Base-by-base conservation (phyloP, 2,797 vertebrate genomes). In the Catamblyrhynchus diadema region DNA sequence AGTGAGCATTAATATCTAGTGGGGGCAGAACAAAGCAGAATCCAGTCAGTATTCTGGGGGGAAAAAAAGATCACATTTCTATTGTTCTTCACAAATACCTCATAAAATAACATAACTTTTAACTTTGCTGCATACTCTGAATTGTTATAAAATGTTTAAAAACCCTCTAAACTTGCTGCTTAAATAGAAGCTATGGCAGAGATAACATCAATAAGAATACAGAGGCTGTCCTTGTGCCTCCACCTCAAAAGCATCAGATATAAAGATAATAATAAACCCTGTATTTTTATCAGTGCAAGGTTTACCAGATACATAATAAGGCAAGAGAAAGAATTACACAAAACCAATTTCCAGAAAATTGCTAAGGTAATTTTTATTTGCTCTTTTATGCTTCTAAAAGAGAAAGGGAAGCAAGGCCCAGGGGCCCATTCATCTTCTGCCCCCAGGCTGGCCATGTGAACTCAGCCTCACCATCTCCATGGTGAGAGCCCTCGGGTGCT, bases 1-100 rank as follows among this genome's bases (percentile, higher is more conserved):
- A 75, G 16, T 7, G 21, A 92, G 79, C 77, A 79, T 86, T 94
- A 88, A 69, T 69, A 92, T 78, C 66, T 81, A 86, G 62, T 25
- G 56, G 42, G 27, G 77, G 41, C 23, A 86, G 62, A 86, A 96
- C 47, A 96, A 94, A 94, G 81, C 72, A 93, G 64, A 97, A 95
- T 60, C 86, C 69, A 90, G 78, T 21, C 72, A 71, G 50, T 48
- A 44, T 84, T 81, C 47, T 35, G 64, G 50, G 56, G 48, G 3
- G 24, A 65, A 79, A 60, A 82, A 83, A 62, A 62, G 5, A 78
- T 4, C 12, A 13, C 24, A 25, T 57, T 88, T 51, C 67, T 47
- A n/a, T 20, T 93, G 45, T 50, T 44, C 53, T 79, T 88, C 71
- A 77, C 71, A 95, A 88, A 93, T 27, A 61, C 37, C 70, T 86